Evolutionary conservation across 2,113 vertebrate species (phyloP), one percentile per base, ranked within the genome.

Genomic region (Rattus rattus): DNA sequence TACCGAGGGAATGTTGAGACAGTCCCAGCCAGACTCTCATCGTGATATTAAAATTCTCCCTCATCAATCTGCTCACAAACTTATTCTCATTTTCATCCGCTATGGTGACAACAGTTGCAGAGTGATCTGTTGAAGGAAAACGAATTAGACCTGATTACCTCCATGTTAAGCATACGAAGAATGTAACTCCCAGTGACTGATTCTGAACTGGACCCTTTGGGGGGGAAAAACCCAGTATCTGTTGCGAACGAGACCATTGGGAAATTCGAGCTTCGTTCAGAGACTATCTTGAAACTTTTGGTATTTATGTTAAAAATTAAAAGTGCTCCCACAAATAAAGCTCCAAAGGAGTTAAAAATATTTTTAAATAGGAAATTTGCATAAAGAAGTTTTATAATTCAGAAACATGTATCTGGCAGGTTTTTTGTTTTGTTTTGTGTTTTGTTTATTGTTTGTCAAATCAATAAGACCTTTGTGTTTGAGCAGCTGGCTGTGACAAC

Each of bases 1-100:
- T 98, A 99, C 99, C 99, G 5, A 98, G 86, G 63, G 96, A 5
- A 90, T 97, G 95, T 0, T 98, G 90, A 80, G 96, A 92, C 69
- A 99, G 95, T 54, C 98, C 99, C 86, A 99, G 99, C 99, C 99
- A 99, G 1, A 99, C 98, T 0, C 98, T 99, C 87, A 92, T 99
- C 86, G 99, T 99, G 97, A 99, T 99, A 65, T 99, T 98, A 63
- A 99, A 98, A 52, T 99, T 98, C 36, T 99, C 97, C 19, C 91
- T 97, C 80, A 99, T 96, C 95, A 99, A 98, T 70, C 89, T 97
- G 7, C 98, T 98, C 96, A 99, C 99, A 97, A 99, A 99, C 76
- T 98, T 98, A 92, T 99, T 99, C 98, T 99, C 99, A 76, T 99
- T 99, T 94, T 98, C 98, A 97, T 98, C 98, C 81, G 97, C 98